Conservation (phyloP, 92 coral and sea anemone species). For the Desmophyllum pertusum region DNA sequence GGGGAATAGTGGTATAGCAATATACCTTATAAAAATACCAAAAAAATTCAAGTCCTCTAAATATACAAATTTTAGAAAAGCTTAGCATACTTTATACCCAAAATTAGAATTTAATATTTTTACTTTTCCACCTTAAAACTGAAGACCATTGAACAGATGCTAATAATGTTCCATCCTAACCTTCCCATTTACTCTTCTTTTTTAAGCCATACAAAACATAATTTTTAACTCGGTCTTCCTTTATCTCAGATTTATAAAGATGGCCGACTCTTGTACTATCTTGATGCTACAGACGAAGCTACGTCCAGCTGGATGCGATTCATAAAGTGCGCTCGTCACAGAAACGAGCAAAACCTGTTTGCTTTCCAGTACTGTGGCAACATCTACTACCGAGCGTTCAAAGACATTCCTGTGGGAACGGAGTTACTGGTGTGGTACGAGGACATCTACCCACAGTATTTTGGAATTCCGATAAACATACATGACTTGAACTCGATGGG, state of each 20-base stretch:
- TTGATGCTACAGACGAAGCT: slow-evolving; percentile 90
- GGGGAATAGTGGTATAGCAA: no score
- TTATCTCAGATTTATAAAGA: slow-evolving; percentile 81
- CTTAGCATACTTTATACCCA: no score
- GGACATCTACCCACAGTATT: slow-evolving; percentile 81
- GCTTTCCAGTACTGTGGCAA: slow-evolving; percentile 93
- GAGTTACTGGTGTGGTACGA: slow-evolving; percentile 98
- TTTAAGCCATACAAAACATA: neutral
- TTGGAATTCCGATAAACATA: slow-evolving; percentile 71
- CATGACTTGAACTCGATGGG: slow-evolving; percentile 46
- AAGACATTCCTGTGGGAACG: slow-evolving; percentile 85
- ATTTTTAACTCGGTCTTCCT: neutral
- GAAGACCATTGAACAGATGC: no score
- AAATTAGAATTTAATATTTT: no score
- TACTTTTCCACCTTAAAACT: neutral
- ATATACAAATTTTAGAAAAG: no score
- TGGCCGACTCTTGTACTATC: slow-evolving; percentile 72
- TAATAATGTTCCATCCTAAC: no score
- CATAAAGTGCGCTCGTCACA: slow-evolving; percentile 88
- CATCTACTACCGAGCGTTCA: slow-evolving; percentile 86
- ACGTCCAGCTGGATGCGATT: slow-evolving; percentile 98
- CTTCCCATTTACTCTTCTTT: neutral
- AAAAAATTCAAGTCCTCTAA: no score
- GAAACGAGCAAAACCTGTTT: slow-evolving; percentile 87
- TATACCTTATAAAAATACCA: no score